Evolutionary conservation across 2,797 vertebrate genomes (phyloP).

Genomic region (Myotis findleyi): DNA sequence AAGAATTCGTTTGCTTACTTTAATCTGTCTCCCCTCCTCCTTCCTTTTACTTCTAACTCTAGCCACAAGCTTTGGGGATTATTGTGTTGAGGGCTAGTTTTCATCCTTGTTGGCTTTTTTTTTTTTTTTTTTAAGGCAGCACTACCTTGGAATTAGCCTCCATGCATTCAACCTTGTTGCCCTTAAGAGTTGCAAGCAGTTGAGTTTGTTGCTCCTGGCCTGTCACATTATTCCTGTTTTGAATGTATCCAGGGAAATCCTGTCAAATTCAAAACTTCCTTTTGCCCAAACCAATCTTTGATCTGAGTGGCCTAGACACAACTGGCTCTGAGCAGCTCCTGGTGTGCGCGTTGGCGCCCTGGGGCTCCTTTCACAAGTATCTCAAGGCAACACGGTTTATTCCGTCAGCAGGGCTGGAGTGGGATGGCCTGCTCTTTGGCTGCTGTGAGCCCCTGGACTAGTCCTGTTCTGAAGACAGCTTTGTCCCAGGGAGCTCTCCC

Average conservation of each 20-base stretch:
- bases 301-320: neutral
- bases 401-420: neutral
- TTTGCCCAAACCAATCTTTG: constrained; percentile 57
- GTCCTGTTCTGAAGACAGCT: neutral
- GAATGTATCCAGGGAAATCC: constrained; percentile 61
- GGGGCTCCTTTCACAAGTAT: neutral
- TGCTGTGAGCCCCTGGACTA: neutral
- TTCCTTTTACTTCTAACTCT: neutral
- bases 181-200: neutral
- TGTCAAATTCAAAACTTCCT: constrained; percentile 67
- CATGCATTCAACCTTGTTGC: neutral
- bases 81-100: neutral
- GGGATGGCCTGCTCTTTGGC: neutral
- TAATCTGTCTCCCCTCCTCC: constrained; percentile 21
- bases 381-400: neutral
- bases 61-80: constrained; percentile 19
- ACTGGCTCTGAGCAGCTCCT: neutral
- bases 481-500: neutral
- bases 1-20: constrained; percentile 71
- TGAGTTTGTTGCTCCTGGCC: constrained; percentile 40
- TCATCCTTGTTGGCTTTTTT: neutral
- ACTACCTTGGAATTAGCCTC: neutral
- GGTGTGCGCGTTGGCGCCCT: fast-evolving
- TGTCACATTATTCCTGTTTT: constrained; percentile 69
- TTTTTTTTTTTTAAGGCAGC: neutral